A percentile compares a stretch with the other conserved stretches of the same genome.
phyloP scores from a whole-genome alignment of 2,797 vertebrate genomes.

The Nyctibius grandis region DNA sequence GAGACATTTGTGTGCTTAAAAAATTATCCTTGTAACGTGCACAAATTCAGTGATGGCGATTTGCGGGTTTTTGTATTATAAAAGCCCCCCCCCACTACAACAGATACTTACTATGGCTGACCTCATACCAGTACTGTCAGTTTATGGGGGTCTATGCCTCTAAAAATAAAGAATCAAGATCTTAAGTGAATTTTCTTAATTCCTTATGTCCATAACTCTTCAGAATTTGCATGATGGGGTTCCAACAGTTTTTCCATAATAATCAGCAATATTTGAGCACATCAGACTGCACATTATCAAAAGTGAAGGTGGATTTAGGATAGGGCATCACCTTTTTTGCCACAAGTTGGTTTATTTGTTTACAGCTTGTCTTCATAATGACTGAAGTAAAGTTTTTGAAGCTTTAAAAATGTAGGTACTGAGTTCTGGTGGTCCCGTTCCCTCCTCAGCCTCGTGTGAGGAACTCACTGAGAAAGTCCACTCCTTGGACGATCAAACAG shows the following conservation, averaged over 20 bases:
- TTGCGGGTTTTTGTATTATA: neutral
- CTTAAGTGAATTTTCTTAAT: neutral
- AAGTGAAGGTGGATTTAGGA: neutral
- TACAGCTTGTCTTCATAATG: neutral
- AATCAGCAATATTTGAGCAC: neutral
- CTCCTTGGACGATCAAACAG: neutral
- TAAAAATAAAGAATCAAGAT: neutral
- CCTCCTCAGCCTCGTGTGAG: neutral
- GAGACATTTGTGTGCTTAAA: neutral
- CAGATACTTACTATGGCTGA: too few species aligned
- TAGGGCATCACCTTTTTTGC: neutral
- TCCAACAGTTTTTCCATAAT: neutral
- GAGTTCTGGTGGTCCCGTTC: neutral
- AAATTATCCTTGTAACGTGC: neutral
- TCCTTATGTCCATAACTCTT: neutral
- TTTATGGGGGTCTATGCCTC: neutral
- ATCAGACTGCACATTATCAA: neutral
- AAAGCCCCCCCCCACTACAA: neutral
- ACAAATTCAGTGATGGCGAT: neutral
- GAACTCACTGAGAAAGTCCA: neutral
- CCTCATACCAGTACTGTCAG: neutral
- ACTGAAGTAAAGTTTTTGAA: neutral
- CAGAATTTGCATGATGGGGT: neutral
- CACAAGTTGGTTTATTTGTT: neutral
- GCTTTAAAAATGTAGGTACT: neutral